Conservation (phyloP, 2,113 vertebrate species). For the Siphamia tubifer region DNA sequence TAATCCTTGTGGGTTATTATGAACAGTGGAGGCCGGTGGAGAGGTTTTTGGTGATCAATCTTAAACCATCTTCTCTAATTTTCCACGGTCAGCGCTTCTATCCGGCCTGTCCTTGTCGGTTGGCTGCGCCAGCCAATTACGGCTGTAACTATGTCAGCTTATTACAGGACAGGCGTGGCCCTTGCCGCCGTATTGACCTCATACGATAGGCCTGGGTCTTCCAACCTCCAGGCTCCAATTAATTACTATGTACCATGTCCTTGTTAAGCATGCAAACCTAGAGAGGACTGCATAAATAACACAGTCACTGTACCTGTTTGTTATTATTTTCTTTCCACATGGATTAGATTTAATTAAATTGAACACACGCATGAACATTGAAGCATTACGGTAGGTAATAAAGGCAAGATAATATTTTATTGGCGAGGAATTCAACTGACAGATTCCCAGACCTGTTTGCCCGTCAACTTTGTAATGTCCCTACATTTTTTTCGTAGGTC, state of each 20-base stretch:
- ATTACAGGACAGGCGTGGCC: slow-evolving; percentile 66
- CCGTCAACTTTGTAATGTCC: neutral
- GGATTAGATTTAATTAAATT: slow-evolving; percentile 55
- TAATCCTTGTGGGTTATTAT: slow-evolving; percentile 68
- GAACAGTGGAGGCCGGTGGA: slow-evolving; percentile 39
- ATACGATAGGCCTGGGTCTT: slow-evolving; percentile 38
- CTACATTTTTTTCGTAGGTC: neutral
- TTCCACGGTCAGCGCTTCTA: slow-evolving; percentile 74
- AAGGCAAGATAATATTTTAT: slow-evolving; percentile 19
- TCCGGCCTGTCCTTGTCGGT: slow-evolving; percentile 76
- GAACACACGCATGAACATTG: slow-evolving; percentile 37
- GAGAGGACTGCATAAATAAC: slow-evolving; percentile 39
- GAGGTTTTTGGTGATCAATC: slow-evolving; percentile 75
- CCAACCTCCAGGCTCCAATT: slow-evolving; percentile 62
- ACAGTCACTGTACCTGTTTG: slow-evolving; percentile 43
- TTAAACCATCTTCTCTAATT: slow-evolving; percentile 78
- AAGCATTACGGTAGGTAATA: slow-evolving; percentile 39
- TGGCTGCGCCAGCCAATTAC: slow-evolving; percentile 73
- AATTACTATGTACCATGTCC: slow-evolving; percentile 60
- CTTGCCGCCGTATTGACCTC: slow-evolving; percentile 60
- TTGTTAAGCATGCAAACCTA: slow-evolving; percentile 48
- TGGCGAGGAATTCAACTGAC: slow-evolving; percentile 13
- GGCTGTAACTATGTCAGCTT: slow-evolving; percentile 69
- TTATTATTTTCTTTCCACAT: slow-evolving; percentile 38
- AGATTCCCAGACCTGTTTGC: neutral